A percentile compares a stretch with the other conserved stretches of the same genome.
These are phyloP conservation scores for Cephalophus harveyi DNA, from an alignment of 2,113 vertebrate genomes.

Conservation along the genomic window DNA sequence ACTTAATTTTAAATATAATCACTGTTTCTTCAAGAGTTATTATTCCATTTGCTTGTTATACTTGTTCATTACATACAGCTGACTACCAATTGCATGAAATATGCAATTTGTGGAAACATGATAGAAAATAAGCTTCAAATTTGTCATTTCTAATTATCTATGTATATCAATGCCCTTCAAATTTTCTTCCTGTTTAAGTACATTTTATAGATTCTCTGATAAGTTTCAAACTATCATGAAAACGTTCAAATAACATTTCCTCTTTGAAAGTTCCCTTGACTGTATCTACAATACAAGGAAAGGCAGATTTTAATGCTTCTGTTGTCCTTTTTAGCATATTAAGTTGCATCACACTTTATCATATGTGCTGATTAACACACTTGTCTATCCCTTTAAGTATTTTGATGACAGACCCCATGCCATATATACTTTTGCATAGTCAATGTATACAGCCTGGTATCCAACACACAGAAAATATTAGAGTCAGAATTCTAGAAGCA, in stretches of 20 bases:
- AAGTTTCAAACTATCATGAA: conserved; percentile 10
- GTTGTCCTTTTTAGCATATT: background rate
- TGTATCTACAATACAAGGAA: background rate
- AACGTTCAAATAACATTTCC: background rate
- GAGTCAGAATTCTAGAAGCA: background rate
- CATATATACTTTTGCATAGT: background rate
- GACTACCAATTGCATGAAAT: conserved; percentile 36
- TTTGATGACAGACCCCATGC: background rate
- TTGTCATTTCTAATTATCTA: conserved; percentile 61
- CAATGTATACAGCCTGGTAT: background rate
- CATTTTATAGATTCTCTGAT: conserved; percentile 31
- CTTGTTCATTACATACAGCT: conserved; percentile 32
- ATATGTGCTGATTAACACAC: background rate
- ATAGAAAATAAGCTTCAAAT: conserved; percentile 54
- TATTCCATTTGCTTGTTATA: conserved; percentile 38
- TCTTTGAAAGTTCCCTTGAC: background rate
- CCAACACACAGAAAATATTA: background rate
- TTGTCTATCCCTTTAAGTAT: background rate
- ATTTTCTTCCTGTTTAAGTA: conserved; percentile 40
- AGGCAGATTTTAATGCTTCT: background rate
- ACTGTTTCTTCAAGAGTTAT: conserved; percentile 47
- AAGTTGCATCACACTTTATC: background rate
- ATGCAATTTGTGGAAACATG: conserved; percentile 42
- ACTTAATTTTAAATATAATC: conserved; percentile 54
- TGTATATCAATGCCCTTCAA: conserved; percentile 45